Conservation (phyloP, 1,140 invertebrate species). For the Cyclargus thomasi region DNA sequence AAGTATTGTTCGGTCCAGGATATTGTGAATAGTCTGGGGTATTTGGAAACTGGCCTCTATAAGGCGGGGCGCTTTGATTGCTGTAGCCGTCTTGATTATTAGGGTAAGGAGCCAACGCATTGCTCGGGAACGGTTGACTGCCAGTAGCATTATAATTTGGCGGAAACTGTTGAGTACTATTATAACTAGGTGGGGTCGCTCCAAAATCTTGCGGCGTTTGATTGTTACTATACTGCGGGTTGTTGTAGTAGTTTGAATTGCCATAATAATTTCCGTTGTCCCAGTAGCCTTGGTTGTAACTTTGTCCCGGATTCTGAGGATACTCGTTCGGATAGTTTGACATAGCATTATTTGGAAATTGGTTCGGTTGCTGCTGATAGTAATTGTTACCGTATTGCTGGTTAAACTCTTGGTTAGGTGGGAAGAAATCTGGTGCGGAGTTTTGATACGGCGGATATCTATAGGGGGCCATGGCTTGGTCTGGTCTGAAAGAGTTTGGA, state of each 20-base stretch:
- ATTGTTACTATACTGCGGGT: conserved; percentile 54
- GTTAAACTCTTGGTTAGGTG: conserved; percentile 60
- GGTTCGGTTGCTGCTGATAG: conserved; percentile 53
- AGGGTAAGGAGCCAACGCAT: conserved; percentile 33
- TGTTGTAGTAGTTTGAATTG: conserved; percentile 59
- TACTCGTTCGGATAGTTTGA: conserved; percentile 57
- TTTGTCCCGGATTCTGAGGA: conserved; percentile 46
- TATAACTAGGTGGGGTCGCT: conserved; percentile 34
- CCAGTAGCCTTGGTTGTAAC: conserved; percentile 62
- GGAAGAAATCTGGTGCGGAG: conserved; percentile 51
- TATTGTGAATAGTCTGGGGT: conserved; percentile 53
- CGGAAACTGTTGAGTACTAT: conserved; percentile 49
- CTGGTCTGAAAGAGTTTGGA: conserved; percentile 39
- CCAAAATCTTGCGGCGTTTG: conserved; percentile 36
- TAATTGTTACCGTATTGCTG: conserved; percentile 60
- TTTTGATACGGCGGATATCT: conserved; percentile 56
- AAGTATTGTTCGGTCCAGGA: conserved; percentile 13
- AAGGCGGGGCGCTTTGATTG: conserved; percentile 45
- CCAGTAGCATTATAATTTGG: conserved; percentile 42
- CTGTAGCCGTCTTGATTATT: conserved; percentile 46
- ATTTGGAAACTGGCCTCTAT: conserved; percentile 46
- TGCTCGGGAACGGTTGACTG: conserved; percentile 30
- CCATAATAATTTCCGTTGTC: conserved; percentile 58
- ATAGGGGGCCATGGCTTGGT: conserved; percentile 41
- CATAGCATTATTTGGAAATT: conserved; percentile 40